Conservation (phyloP, 2,797 vertebrate genomes). For the Urosaurus nigricauda region DNA sequence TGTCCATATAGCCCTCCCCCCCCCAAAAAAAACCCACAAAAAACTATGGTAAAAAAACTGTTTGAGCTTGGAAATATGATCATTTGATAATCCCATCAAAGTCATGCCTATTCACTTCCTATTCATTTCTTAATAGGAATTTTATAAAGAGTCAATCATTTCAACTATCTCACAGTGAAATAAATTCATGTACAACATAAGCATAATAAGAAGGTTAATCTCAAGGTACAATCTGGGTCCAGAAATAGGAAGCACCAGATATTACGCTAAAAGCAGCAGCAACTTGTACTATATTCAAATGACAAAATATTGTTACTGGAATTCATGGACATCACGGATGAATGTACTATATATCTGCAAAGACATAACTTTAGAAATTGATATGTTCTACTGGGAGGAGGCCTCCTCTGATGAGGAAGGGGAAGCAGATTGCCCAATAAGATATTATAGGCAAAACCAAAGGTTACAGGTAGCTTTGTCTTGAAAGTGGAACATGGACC, state of each 20-base stretch:
- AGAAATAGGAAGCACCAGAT: not conserved
- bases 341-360: not conserved
- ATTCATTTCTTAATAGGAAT: not conserved
- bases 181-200: not conserved
- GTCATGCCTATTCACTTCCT: not conserved
- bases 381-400: too few species aligned
- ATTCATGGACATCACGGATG: not conserved
- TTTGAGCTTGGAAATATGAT: not conserved
- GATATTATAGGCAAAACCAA: too few species aligned
- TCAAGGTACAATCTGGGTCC: not conserved
- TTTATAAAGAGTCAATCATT: not conserved
- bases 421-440: too few species aligned
- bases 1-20: too few species aligned
- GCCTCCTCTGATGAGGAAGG: too few species aligned
- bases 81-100: not conserved
- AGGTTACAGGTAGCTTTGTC: too few species aligned
- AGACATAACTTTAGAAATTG: not conserved
- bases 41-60: not conserved
- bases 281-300: not conserved
- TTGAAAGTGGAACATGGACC: too few species aligned
- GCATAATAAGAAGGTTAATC: conserved; percentile 4
- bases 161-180: not conserved
- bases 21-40: too few species aligned
- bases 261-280: not conserved
- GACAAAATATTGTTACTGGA: not conserved